Evolutionary conservation across 2,113 vertebrate genomes (phyloP).

Genomic region (Camarhynchus parvulus): DNA sequence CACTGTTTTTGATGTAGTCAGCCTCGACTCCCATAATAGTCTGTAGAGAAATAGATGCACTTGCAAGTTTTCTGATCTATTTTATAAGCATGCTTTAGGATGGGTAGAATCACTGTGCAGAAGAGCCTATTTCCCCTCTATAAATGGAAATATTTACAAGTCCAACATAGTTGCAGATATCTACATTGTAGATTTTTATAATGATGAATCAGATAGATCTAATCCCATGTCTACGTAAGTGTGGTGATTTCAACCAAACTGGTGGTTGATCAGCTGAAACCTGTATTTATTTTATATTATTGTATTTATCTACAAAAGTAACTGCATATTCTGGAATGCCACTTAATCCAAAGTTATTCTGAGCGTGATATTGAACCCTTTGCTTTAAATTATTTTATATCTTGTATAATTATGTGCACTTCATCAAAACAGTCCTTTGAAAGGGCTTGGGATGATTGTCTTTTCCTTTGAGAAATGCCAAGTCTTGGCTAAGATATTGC

Average conservation of each 20-base stretch:
- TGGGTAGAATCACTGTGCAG: neutral
- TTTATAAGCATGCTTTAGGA: neutral
- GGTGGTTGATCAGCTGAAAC: neutral
- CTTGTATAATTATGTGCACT: neutral
- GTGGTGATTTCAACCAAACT: neutral
- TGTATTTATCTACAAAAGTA: neutral
- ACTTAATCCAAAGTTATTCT: neutral
- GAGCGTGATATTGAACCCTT: neutral
- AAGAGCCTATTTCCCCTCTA: neutral
- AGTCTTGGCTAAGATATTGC: neutral
- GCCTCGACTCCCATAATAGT: neutral
- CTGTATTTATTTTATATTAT: neutral
- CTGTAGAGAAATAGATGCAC: neutral
- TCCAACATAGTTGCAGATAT: neutral
- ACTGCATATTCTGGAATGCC: neutral
- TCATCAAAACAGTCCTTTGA: neutral
- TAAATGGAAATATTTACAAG: neutral
- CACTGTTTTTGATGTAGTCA: neutral
- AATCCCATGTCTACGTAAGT: neutral
- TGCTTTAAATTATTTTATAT: neutral
- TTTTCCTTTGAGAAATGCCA: neutral
- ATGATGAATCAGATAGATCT: neutral
- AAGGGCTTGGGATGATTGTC: neutral
- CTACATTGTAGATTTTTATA: neutral
- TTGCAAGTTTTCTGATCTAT: neutral